A percentile compares a stretch with the other conserved stretches of the same genome.
Evolutionary conservation across 2,797 vertebrate genomes (phyloP).

Genomic region (Sparidentex hasta): DNA sequence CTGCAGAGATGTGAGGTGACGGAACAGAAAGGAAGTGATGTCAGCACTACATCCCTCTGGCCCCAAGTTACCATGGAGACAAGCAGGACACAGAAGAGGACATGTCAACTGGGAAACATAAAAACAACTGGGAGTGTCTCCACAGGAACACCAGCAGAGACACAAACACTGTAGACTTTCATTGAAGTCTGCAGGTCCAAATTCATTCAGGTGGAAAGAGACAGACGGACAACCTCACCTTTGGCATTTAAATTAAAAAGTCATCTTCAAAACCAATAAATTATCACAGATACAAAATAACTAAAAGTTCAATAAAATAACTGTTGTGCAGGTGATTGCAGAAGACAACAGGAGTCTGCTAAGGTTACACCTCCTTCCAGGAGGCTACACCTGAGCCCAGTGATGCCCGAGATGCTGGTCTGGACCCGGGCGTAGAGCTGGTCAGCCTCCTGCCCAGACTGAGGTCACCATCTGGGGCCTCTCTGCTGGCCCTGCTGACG

Average conservation of each 20-base stretch:
- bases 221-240: constrained; percentile 37
- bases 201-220: too few relatives aligned
- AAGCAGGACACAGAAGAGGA: background rate
- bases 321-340: constrained; percentile 43
- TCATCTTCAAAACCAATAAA: constrained; percentile 51
- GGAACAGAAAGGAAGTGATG: constrained; percentile 23
- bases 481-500: constrained; percentile 88
- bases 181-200: too few relatives aligned
- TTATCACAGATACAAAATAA: constrained; percentile 44
- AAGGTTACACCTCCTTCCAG: constrained; percentile 43
- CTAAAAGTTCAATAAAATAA: constrained; percentile 1
- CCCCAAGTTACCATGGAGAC: constrained; percentile 40
- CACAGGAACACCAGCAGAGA: background rate
- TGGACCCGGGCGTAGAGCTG: constrained; percentile 18
- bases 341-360: background rate
- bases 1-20: background rate
- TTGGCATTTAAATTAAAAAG: constrained; percentile 74
- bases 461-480: constrained; percentile 42
- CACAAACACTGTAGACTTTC: background rate
- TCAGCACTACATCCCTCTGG: background rate
- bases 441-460: constrained; percentile 63
- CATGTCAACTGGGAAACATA: background rate
- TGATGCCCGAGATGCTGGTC: constrained; percentile 31
- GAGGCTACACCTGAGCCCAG: constrained; percentile 47
- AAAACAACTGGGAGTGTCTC: background rate